These are phyloP conservation scores for Drosophila stalkeri DNA, from an alignment of 2,888 invertebrate genomes.

Conservation along the genomic window DNA sequence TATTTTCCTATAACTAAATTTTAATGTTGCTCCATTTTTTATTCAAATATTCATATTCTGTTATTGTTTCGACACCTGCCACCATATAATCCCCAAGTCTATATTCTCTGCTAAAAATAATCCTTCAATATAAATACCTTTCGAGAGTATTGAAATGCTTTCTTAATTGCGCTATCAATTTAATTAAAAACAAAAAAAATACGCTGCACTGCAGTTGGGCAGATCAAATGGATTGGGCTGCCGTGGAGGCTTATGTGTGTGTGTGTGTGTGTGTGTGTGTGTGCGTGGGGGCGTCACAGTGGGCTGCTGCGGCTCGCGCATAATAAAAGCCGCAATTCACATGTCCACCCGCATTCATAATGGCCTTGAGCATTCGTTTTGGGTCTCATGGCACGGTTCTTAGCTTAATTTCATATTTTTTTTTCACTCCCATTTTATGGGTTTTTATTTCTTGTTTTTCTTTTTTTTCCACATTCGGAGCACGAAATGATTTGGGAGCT, in stretches of 20 bases:
- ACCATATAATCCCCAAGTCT: too few species aligned
- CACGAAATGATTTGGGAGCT: conserved; percentile 37
- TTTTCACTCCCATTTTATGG: neutral
- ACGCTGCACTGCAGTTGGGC: conserved; percentile 7
- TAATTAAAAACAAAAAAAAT: conserved; percentile 12
- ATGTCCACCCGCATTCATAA: conserved; percentile 44
- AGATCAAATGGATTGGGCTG: conserved; percentile 8
- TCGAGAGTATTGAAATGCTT: neutral
- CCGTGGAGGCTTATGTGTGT: neutral
- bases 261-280: neutral
- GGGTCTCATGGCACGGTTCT: conserved; percentile 14
- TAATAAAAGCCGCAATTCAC: conserved; percentile 53
- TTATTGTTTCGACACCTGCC: neutral
- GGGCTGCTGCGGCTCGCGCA: conserved; percentile 27
- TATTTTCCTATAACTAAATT: neutral
- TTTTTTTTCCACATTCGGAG: conserved; percentile 19
- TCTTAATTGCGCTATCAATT: conserved; percentile 12
- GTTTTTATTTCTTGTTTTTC: conserved; percentile 1
- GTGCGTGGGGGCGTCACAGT: conserved; percentile 9
- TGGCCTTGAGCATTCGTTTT: conserved; percentile 39
- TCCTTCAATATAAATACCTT: neutral
- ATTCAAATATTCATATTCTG: neutral
- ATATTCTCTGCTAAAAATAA: neutral
- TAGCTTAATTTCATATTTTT: conserved; percentile 3
- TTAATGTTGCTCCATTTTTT: neutral